Evolutionary conservation across 2,888 invertebrate species (phyloP).

Genomic region (Tuberolachnus salignus): DNA sequence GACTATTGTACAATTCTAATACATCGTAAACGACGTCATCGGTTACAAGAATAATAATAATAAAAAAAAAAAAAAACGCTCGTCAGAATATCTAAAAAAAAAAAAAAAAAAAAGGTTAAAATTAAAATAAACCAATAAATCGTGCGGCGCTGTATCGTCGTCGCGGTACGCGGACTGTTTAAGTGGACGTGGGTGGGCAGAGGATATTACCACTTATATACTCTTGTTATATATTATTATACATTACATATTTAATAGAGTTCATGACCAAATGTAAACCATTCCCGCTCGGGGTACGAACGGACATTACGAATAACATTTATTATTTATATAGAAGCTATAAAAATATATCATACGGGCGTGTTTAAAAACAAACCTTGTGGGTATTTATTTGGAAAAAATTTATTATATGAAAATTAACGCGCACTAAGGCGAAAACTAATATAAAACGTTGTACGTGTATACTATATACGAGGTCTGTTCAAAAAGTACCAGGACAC

Average conservation of each 20-base stretch:
- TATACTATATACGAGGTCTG: no score
- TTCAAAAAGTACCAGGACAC: no score
- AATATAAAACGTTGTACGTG: no score
- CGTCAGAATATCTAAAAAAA: no score
- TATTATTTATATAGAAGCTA: background rate
- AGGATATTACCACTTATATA: conserved; percentile 37
- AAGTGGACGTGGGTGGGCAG: conserved; percentile 44
- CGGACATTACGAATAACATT: conserved; percentile 9
- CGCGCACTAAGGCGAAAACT: background rate
- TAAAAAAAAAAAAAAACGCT: no score
- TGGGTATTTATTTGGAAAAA: no score
- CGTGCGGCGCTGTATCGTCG: conserved; percentile 25
- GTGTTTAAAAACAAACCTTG: background rate
- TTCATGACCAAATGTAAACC: conserved; percentile 38
- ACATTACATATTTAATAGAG: background rate
- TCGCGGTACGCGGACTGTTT: background rate
- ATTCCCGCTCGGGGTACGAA: conserved; percentile 39
- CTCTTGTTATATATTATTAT: background rate
- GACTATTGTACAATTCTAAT: background rate
- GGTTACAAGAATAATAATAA: conserved; percentile 21
- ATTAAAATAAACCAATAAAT: conserved; percentile 54
- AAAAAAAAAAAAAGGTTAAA: conserved; percentile 40
- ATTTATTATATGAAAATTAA: background rate
- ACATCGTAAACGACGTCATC: conserved; percentile 32
- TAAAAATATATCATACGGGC: background rate